phyloP scores from a whole-genome alignment of 1,140 invertebrate species.

The Schlechtendalia chinensis region DNA sequence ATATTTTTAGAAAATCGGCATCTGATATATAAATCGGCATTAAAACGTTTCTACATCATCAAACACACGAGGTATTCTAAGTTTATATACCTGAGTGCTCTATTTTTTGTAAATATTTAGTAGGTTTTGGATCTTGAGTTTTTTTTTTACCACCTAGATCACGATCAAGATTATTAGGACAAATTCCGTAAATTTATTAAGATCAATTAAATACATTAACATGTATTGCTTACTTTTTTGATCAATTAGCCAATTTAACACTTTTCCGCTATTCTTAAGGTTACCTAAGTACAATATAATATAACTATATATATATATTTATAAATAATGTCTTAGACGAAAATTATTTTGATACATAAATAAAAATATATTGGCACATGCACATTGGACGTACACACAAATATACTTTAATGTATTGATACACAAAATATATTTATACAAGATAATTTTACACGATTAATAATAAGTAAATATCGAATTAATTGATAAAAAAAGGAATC shows the following conservation, averaged over 20 bases:
- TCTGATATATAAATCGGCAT: constrained; percentile 15
- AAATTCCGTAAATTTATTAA: constrained; percentile 3
- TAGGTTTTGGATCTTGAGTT: constrained; percentile 27
- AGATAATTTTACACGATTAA: too few relatives aligned
- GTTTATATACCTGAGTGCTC: constrained; percentile 36
- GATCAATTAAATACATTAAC: constrained; percentile 41
- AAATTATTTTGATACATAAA: background rate
- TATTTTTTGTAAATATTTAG: constrained; percentile 48
- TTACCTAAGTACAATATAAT: constrained; percentile 67
- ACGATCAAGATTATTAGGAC: constrained; percentile 9
- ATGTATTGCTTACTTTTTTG: constrained; percentile 82
- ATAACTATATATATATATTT: background rate
- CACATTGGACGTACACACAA: background rate
- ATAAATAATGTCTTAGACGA: background rate
- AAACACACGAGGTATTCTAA: background rate
- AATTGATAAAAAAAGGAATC: too few relatives aligned
- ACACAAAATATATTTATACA: too few relatives aligned
- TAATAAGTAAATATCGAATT: too few relatives aligned
- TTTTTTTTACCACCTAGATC: constrained; percentile 44
- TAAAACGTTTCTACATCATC: background rate
- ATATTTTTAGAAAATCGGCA: constrained; percentile 40
- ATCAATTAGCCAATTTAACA: constrained; percentile 91
- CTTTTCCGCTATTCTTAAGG: constrained; percentile 91
- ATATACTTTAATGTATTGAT: too few relatives aligned
- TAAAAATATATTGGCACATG: background rate